These are phyloP conservation scores for Notodonta ziczac DNA, from an alignment of 2,888 invertebrate genomes.

Conservation along the genomic window DNA sequence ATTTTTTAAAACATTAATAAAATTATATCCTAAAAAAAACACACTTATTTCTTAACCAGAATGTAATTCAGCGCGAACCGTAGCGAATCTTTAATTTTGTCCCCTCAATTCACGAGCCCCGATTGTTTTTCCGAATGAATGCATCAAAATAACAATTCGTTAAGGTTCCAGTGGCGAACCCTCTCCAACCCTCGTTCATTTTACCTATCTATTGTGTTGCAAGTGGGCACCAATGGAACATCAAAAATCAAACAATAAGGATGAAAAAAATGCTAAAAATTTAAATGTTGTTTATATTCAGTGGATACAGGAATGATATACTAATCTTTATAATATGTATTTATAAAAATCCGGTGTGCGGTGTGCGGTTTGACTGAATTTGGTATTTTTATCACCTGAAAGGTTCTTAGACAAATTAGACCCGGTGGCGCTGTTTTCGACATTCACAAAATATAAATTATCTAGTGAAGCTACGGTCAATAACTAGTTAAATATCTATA, in stretches of 20 bases:
- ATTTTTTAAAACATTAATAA: no score
- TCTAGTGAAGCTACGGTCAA: no score
- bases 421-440: no score
- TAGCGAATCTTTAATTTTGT: constrained; percentile 73
- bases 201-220: constrained; percentile 38
- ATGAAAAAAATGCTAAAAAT: not conserved
- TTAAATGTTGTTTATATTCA: no score
- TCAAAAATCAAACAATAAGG: not conserved
- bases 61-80: constrained; percentile 62
- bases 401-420: no score
- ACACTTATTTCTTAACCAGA: constrained; percentile 35
- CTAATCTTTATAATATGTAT: no score
- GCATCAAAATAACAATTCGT: constrained; percentile 82
- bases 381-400: no score
- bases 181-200: constrained; percentile 52
- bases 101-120: constrained; percentile 69
- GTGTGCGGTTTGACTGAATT: no score
- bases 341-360: no score
- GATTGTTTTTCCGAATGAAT: constrained; percentile 81
- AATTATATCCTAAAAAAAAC: not conserved
- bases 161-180: constrained; percentile 61
- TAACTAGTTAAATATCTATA: no score
- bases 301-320: no score
- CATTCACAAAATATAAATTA: no score
- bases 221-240: not conserved